Evolutionary conservation across 2,113 vertebrate species (phyloP).

Genomic region (Calidris pugnax): DNA sequence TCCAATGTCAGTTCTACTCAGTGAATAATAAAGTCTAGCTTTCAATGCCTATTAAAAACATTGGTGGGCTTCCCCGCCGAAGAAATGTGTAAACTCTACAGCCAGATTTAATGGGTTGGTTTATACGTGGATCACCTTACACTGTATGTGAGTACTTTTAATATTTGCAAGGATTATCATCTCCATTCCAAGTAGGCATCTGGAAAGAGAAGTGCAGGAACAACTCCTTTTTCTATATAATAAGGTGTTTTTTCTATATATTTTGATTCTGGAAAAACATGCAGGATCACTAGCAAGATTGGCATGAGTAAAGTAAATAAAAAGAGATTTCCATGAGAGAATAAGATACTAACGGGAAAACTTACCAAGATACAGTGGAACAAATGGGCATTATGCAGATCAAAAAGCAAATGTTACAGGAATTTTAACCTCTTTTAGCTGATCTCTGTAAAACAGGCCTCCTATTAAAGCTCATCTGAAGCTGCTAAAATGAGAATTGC

Average conservation of each 20-base stretch:
- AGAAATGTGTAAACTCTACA: constrained; percentile 13
- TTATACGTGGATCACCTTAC: not conserved
- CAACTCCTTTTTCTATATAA: not conserved
- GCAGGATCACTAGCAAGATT: not conserved
- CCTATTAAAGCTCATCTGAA: not conserved
- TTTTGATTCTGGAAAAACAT: not conserved
- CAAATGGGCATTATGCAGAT: not conserved
- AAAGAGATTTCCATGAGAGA: not conserved
- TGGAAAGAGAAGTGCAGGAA: not conserved
- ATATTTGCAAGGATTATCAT: not conserved
- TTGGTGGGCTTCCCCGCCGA: constrained; percentile 23
- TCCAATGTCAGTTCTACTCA: not conserved
- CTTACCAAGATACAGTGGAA: not conserved
- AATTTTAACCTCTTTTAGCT: not conserved
- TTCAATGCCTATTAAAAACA: constrained; percentile 33
- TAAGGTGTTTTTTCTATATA: not conserved
- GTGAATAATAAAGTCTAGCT: constrained; percentile 24
- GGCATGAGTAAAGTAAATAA: not conserved
- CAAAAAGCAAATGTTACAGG: not conserved
- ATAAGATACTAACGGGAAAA: not conserved
- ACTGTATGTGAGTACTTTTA: not conserved
- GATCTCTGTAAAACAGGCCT: not conserved
- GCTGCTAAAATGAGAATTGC: not conserved
- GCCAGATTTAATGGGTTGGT: not conserved
- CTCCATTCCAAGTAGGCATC: not conserved